Base-by-base conservation (phyloP, 2,113 vertebrate genomes). In the Atherinomorus stipes region DNA sequence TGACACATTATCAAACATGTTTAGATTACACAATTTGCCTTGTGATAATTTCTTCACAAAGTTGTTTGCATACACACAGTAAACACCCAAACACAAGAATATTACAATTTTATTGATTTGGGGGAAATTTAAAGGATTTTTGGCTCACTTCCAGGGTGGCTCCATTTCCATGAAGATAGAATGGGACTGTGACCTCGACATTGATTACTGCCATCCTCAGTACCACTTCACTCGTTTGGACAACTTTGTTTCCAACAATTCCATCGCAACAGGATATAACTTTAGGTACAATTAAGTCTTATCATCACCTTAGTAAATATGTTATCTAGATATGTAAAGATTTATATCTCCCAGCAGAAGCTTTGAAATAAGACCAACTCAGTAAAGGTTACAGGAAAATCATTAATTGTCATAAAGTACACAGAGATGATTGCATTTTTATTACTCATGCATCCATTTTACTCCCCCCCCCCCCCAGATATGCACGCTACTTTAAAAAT, bases 131-230 rank as follows among this genome's bases (percentile, higher is more conserved):
- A 2, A 44, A 18, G 42, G 42, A 44, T 44, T 2, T 44, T 16
- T 4, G 15, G 1, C 21, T 80, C 4, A 66, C 66, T 65, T 59
- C 47, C 77, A 99, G 97, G 97, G 97, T 2, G 96, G 95, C 54
- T 95, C 96, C 58, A 95, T 99, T 77, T 94, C 95, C 70, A 93
- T 99, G 84, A 85, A 95, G 86, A 97, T 99, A 4, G 87, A 95
- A 38, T 99, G 97, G 97, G 70, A 95, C 85, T 99, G 97, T 92
- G 94, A 99, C 85, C 94, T 99, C 28, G 97, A 99, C 89, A 95
- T 91, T 90, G 91, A 85, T 9, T 54, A 90, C 49, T 99, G 97
- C 83, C 87, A 95, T 65, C 97, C 97, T 53, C 86, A 72, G 49
- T 99, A 99, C 89, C 88, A 85, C 64, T 98, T 98, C 84, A 94